Evolutionary conservation across 2,797 vertebrate species (phyloP).

Genomic region (Malurus leucopterus): DNA sequence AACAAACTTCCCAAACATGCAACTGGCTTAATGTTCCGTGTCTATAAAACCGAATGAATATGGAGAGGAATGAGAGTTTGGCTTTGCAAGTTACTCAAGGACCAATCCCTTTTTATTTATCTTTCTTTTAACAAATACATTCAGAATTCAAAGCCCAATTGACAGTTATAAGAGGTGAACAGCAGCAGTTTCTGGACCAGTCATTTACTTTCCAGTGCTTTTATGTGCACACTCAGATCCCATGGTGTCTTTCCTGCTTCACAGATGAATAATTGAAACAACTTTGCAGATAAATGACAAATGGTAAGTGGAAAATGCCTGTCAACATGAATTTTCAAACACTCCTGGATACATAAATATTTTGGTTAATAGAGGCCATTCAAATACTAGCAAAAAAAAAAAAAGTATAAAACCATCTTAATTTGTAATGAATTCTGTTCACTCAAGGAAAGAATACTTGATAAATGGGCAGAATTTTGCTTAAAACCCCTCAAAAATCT

Average conservation of each 20-base stretch:
- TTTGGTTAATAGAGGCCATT: neutral
- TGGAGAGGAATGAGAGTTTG: neutral
- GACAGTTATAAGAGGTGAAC: neutral
- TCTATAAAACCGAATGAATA: neutral
- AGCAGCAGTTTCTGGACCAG: neutral
- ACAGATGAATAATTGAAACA: neutral
- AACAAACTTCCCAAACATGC: neutral
- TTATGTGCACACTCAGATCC: neutral
- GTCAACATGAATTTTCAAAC: neutral
- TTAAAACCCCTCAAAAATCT: neutral
- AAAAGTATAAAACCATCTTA: neutral
- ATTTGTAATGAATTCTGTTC: neutral
- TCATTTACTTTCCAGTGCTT: neutral
- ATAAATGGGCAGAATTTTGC: neutral
- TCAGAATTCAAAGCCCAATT: neutral
- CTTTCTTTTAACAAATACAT: neutral
- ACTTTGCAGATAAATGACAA: neutral
- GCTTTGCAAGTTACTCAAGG: neutral
- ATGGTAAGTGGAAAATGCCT: neutral
- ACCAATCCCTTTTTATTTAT: neutral
- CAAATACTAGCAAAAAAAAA: neutral
- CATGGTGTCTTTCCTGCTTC: neutral
- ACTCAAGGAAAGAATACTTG: neutral
- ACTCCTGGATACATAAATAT: neutral
- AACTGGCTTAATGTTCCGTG: neutral